Percentiles rank a stretch among this genome's conserved stretches.
Evolutionary conservation across 2,113 vertebrate species (phyloP).

Genomic region (Sinocyclocheilus anophthalmus): DNA sequence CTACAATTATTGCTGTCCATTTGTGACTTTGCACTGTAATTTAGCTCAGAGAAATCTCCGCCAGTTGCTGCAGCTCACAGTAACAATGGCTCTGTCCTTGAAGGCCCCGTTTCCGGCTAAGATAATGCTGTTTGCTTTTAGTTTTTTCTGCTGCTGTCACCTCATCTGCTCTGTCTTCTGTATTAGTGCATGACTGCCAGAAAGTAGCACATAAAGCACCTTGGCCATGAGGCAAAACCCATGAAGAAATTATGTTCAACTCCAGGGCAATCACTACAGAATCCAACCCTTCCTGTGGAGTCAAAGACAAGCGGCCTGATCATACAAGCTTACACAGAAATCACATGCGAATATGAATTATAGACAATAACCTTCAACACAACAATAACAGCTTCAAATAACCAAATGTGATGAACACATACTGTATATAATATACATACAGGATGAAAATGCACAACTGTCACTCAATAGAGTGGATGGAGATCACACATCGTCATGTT

Average conservation of each 20-base stretch:
- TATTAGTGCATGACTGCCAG: neutral
- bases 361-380: neutral
- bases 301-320: neutral
- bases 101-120: neutral
- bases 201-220: neutral
- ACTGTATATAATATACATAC: neutral
- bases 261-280: neutral
- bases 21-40: constrained; percentile 60
- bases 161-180: neutral
- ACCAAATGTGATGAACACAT: neutral
- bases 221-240: neutral
- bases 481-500: neutral
- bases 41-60: constrained; percentile 62
- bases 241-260: neutral
- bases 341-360: neutral
- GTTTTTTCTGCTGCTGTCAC: neutral
- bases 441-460: neutral
- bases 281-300: no score
- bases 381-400: neutral
- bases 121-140: neutral
- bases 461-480: neutral
- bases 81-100: neutral
- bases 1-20: constrained; percentile 61
- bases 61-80: constrained; percentile 50
- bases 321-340: neutral